Percentiles rank a stretch among this genome's conserved stretches.
These are phyloP conservation scores for Battus philenor DNA, from an alignment of 1,140 invertebrate species.

Conservation along the genomic window DNA sequence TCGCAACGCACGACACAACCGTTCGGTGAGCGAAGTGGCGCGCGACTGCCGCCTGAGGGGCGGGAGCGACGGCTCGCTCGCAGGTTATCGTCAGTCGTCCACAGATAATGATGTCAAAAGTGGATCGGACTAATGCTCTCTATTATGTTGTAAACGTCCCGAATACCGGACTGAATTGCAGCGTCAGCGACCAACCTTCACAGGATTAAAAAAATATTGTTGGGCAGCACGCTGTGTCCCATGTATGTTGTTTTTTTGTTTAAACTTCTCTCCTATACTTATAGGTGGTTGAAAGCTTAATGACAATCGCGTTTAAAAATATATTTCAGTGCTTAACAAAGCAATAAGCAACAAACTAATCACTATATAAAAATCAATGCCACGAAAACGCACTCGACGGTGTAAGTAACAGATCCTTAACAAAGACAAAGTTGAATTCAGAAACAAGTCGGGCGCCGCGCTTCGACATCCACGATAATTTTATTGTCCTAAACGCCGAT, in stretches of 20 bases:
- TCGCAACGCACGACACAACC: constrained; percentile 33
- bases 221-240: no score
- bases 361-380: neutral
- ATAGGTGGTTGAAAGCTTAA: no score
- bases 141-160: constrained; percentile 68
- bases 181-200: constrained; percentile 28
- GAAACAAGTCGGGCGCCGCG: constrained; percentile 51
- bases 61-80: constrained; percentile 51
- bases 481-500: constrained; percentile 50
- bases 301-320: no score
- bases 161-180: constrained; percentile 42
- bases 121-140: constrained; percentile 72
- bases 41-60: constrained; percentile 60
- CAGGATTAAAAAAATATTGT: no score
- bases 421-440: constrained; percentile 56
- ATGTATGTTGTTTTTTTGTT: no score
- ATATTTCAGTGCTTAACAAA: no score
- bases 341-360: neutral
- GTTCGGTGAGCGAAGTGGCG: constrained; percentile 41
- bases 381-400: constrained; percentile 8
- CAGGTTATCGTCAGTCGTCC: constrained; percentile 68
- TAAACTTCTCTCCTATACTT: no score
- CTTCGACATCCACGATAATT: constrained; percentile 54
- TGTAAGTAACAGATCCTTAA: constrained; percentile 30
- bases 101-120: constrained; percentile 75